Base-by-base conservation (phyloP, 2,888 invertebrate species). In the Gortyna flavago region DNA sequence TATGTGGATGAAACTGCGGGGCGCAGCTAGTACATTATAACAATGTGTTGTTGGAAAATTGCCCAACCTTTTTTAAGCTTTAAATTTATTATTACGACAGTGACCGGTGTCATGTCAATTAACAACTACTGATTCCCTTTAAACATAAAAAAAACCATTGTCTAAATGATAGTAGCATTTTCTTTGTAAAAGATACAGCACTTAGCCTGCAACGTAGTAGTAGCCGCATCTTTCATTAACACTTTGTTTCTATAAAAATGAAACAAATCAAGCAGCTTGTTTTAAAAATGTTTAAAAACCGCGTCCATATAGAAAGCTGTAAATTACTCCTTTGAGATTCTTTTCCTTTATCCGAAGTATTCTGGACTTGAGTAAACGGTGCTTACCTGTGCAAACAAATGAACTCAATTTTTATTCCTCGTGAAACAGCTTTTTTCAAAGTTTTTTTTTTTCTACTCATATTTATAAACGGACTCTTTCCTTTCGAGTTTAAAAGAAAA, bases 291-390 rank as follows among this genome's bases (percentile, higher is more conserved):
- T 16, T 54, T 66, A 6, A 44, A 32, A 71, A 67, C 61, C 25
- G 35, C 67, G 61, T 68, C 68, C 75, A n/a, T 84, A 66, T 75
- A n/a, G n/a, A n/a, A n/a, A 59, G 35, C 21, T 69, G 57, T 54
- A 35, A 84, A 83, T 79, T 62, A 83, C 67, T 86, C 71, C 73
- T 84, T 83, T 79, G 80, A 75, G 86, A 57, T 44, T 25, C 0
- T 54, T 64, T 61, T 67, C 44, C 57, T 78, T 65, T 76, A 75
- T 68, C 72, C 29, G 13, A 70, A 61, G 79, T 54, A 61, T 81
- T 66, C 54, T 85, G 25, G 8, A 75, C 35, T 11, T 18, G 57
- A 64, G 66, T 62, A 79, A 68, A 41, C 32, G 35, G n/a, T 64
- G 21, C 75, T 78, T 82, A 71, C 79, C 72, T 73, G 38, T 13